Base-by-base conservation (phyloP, 2,888 invertebrate species). In the Drosophila atripex region DNA sequence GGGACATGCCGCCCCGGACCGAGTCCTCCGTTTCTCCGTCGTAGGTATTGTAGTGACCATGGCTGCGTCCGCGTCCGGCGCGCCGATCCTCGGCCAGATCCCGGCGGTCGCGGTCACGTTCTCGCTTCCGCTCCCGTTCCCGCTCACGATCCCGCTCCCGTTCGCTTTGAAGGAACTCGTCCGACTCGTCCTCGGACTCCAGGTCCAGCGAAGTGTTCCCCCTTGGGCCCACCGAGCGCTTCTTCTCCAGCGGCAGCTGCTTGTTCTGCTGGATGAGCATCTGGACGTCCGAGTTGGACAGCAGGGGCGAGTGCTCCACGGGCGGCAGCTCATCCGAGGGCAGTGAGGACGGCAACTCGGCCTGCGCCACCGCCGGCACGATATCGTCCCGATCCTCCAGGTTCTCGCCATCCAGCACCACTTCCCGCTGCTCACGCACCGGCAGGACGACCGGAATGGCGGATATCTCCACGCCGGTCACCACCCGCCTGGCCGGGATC, bases 21-120 rank as follows among this genome's bases (percentile, higher is more conserved):
- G 91, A 90, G 65, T 93, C 92, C 89, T 95, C 95, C 80, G 95
- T 95, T 89, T 94, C 94, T 90, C 94, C 94, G 61, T 95, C 95
- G 0, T 95, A 95, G 89, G 94, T 94, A 56, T 84, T 93, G 53
- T 72, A 82, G 46, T 74, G 93, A 32, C 77, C 82, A 43, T 83
- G 76, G 52, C 86, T 93, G 45, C 59, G 60, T 3, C 73, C 73
- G 6, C 83, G 75, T 0, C 86, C 69, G 12, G 50, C n/a, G 8
- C 49, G 72, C n/a, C 78, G 66, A 8, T 79, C 73, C 8, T 73
- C 65, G 1, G 38, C 50, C 28, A 47, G 55, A 1, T 74, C 69
- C 5, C 60, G 54, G 16, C 52, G 45, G 23, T 75, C 78, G 2
- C 77, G 83, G 73, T 94, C 94, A 39, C 78, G 78, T 73, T 94